Base-by-base conservation (phyloP, 2,113 vertebrate species). In the Fulmarus glacialis region DNA sequence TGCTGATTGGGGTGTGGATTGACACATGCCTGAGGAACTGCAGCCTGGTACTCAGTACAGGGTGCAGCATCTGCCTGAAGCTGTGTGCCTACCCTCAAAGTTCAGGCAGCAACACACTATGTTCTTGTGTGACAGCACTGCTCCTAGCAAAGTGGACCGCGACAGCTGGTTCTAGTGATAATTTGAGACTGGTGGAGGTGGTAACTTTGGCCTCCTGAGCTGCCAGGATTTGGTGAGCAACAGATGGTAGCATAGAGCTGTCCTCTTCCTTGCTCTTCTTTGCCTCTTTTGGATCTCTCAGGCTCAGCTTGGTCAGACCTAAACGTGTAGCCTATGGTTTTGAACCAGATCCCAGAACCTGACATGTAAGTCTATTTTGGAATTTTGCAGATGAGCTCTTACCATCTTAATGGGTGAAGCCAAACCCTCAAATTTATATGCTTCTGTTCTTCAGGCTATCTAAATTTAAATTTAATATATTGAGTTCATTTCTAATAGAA, bases 401-500 rank as follows among this genome's bases (percentile, higher is more conserved):
- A 29, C 16, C 4, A 48, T 68, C 18, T 82, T 87, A 87, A 93
- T 43, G 14, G 70, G 14, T 67, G 43, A 66, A 89, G 36, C 11
- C 15, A 71, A 94, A 56, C 48, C 23, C 56, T 71, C 43, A 84
- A 43, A 82, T 89, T 82, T 79, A 48, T 89, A 43, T 68, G 20
- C 18, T 72, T 86, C 47, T 93, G 42, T 94, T 90, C 73, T 82
- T 75, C 74, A 72, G 38, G 29, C 22, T 85, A 32, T 56, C 47
- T 85, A 63, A 55, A 91, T 93, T 91, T 82, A 78, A 62, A 78
- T 90, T 66, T 85, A 74, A 68, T 79, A 27, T 75, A 70, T 87
- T 34, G 62, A 92, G 13, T 73, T 82, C 3, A 56, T 82, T 95
- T 94, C 48, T 79, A 85, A 79, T 58, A 85, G 52, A 93, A 94